Conservation (phyloP, 2,888 invertebrate genomes). For the Himalopsyche tibetana region DNA sequence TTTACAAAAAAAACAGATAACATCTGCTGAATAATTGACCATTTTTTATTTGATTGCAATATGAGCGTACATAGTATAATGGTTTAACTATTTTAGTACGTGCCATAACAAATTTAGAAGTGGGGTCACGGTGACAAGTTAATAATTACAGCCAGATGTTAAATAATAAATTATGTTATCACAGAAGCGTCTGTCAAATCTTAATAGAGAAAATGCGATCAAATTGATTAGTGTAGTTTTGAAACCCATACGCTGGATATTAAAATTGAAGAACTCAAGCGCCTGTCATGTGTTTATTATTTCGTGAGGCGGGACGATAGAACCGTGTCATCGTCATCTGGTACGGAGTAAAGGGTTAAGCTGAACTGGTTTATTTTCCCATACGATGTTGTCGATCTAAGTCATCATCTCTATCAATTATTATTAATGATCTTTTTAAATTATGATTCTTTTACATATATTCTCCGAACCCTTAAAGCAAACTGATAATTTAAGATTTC, state of each 20-base stretch:
- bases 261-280: not conserved
- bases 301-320: not conserved
- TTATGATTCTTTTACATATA: not conserved
- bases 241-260: slow-evolving; percentile 14
- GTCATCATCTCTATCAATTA: slow-evolving; percentile 27
- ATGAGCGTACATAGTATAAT: no score
- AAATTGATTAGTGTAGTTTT: slow-evolving; percentile 27
- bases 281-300: slow-evolving; percentile 25
- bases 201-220: slow-evolving; percentile 24
- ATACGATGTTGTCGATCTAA: slow-evolving; percentile 1
- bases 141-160: slow-evolving; percentile 6
- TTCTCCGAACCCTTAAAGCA: not conserved
- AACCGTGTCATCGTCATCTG: not conserved
- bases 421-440: not conserved
- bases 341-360: not conserved
- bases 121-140: not conserved
- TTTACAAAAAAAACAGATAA: not conserved
- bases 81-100: no score
- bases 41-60: not conserved
- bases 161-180: slow-evolving; percentile 41
- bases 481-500: no score
- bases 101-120: not conserved
- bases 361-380: slow-evolving; percentile 31
- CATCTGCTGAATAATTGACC: not conserved
- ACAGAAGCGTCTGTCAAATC: slow-evolving; percentile 17